Percentiles rank a stretch among this genome's conserved stretches.
Conservation (phyloP, 2,113 vertebrate species). For the Strigops habroptila region DNA sequence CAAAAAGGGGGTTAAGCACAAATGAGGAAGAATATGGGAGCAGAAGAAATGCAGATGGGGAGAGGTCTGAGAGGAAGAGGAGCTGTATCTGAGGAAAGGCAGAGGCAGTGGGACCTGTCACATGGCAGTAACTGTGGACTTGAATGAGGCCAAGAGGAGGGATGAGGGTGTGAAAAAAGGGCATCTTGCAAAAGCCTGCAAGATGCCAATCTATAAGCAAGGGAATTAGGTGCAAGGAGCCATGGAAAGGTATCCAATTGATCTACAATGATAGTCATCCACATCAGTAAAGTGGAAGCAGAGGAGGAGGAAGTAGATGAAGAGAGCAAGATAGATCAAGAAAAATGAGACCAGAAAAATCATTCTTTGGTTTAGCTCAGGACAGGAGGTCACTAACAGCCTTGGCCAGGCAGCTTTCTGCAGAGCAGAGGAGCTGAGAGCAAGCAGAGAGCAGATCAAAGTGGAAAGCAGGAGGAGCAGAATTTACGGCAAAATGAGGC, state of each 20-base stretch:
- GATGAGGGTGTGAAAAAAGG: not conserved
- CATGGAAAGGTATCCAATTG: not conserved
- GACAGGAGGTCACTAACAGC: not conserved
- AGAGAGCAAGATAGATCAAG: not conserved
- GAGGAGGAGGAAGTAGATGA: not conserved
- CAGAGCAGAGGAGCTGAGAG: not conserved
- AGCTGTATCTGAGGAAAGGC: not conserved
- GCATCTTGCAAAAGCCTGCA: not conserved
- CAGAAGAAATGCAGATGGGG: not conserved
- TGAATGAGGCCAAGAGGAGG: not conserved
- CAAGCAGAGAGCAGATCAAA: not conserved
- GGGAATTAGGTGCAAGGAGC: not conserved
- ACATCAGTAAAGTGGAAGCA: not conserved
- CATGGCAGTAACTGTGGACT: not conserved
- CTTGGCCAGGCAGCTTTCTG: not conserved
- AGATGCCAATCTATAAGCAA: not conserved
- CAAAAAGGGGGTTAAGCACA: fast-evolving
- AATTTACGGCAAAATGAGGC: not conserved
- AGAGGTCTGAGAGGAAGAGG: not conserved
- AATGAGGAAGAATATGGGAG: fast-evolving
- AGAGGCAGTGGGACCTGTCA: not conserved
- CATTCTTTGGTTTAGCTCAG: not conserved
- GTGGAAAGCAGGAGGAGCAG: not conserved
- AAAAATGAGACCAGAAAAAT: not conserved
- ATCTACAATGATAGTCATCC: not conserved